These are phyloP conservation scores for Pangasius macronema DNA, from an alignment of 2,797 vertebrate genomes.

Conservation along the genomic window DNA sequence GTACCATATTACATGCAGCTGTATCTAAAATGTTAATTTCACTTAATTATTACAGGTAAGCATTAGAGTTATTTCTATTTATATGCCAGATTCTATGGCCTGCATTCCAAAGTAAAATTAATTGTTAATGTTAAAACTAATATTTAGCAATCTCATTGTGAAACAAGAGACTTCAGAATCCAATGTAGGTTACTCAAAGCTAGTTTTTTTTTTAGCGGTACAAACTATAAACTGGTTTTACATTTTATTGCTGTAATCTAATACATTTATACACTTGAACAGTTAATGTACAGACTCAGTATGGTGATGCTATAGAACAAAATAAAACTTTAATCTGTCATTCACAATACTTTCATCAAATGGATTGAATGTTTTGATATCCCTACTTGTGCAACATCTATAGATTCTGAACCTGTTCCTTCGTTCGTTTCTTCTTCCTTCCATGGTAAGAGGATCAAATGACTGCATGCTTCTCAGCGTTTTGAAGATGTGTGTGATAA, in stretches of 20 bases:
- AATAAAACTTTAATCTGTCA: not conserved
- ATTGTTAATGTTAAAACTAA: not conserved
- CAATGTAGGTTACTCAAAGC: not conserved
- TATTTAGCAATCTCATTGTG: constrained; percentile 1
- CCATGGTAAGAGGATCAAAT: not conserved
- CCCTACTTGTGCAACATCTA: not conserved
- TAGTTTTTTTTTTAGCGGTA: not conserved
- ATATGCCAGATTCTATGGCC: not conserved
- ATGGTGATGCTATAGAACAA: constrained; percentile 1
- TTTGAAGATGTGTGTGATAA: too few relatives aligned
- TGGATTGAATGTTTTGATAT: not conserved
- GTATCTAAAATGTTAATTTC: not conserved
- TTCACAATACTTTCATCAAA: not conserved
- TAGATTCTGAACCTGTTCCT: not conserved
- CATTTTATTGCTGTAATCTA: not conserved
- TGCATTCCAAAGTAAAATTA: constrained; percentile 3
- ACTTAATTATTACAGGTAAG: constrained; percentile 5
- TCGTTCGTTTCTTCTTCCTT: not conserved
- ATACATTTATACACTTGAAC: not conserved
- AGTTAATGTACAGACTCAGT: not conserved
- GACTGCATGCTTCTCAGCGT: not conserved
- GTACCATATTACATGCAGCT: constrained; percentile 5
- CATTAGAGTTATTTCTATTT: not conserved
- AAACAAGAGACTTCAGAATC: constrained; percentile 27
- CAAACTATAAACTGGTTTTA: not conserved